Evolutionary conservation across 2,797 vertebrate species (phyloP).

Genomic region (Ciconia nigra): DNA sequence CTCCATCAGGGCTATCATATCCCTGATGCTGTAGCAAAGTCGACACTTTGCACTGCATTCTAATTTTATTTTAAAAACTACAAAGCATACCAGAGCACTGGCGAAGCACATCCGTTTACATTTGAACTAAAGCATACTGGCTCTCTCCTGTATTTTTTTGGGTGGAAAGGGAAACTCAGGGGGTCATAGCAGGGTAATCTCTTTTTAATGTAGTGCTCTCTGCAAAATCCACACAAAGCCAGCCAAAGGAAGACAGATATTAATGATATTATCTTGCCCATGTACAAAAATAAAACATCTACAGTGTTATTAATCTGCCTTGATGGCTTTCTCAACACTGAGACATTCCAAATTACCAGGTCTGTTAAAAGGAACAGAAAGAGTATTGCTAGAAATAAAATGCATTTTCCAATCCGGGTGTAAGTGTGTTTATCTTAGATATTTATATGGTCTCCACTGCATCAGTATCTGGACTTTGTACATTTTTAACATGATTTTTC

Average conservation of each 20-base stretch:
- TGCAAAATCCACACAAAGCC: slow-evolving; percentile 1
- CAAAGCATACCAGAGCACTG: slow-evolving; percentile 45
- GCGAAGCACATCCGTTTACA: slow-evolving; percentile 22
- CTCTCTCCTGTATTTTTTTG: neutral
- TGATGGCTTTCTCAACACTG: neutral
- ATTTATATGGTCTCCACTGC: neutral
- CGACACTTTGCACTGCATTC: neutral
- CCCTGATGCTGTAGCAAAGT: neutral
- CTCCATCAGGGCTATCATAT: neutral
- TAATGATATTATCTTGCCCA: slow-evolving; percentile 38
- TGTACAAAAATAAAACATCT: neutral
- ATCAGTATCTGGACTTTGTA: neutral
- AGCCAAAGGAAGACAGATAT: slow-evolving; percentile 41
- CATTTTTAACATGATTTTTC: neutral
- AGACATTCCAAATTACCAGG: neutral
- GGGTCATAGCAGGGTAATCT: slow-evolving; percentile 54
- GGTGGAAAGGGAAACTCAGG: slow-evolving; percentile 45
- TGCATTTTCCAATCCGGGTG: neutral
- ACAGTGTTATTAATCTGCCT: neutral
- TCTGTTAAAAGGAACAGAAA: neutral
- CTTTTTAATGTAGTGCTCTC: slow-evolving; percentile 58
- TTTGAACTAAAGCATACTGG: slow-evolving; percentile 11
- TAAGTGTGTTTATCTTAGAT: neutral
- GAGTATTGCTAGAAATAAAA: neutral
- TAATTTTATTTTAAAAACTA: neutral